Base-by-base conservation (phyloP, 1,140 invertebrate species). In the Aphidius gifuensis region DNA sequence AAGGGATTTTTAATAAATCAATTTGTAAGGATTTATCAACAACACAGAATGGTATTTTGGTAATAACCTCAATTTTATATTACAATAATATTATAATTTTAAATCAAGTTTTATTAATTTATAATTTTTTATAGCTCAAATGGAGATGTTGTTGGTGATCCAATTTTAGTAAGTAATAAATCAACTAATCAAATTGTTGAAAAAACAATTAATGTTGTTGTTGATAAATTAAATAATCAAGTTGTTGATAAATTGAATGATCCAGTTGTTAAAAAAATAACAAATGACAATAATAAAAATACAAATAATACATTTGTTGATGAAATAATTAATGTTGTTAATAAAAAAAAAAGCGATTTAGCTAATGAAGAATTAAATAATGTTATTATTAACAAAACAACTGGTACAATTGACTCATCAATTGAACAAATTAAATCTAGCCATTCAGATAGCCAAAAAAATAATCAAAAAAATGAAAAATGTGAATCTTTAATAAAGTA, bases 401-500 rank as follows among this genome's bases (percentile, higher is more conserved):
- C 53, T 40, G 77, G 80, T 68, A 73, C 78, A 69, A 76, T 80
- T 68, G 74, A 77, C 61, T 74, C 79, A 61, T 73, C 80, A 51
- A 77, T 79, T 44, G 77, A 76, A 72, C 77, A 76, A 62, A 76
- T 72, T 64, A 69, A 64, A 40, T 74, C 75, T 72, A 70, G 73
- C 59, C 78, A 79, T 67, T 74, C 73, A 60, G 68, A 69, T 60
- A 73, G 76, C 38, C 72, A 71, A 68, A 76, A 79, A 71, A 76
- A 77, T 57, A 77, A 81, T 72, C 53, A 55, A n/a, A 55, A 44
- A 6, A 44, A 55, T 43, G 86, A 87, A 57, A 89, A 88, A 76
- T 83, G 86, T 43, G 90, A 91, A 80, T 87, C 88, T 66, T 84
- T 85, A 70, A 83, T 92, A 69, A 93, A 92, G 84, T 96, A 94